Evolutionary conservation across 2,888 invertebrate genomes (phyloP), one percentile per base, ranked within the genome.

Genomic region (Dendrolimus houi): DNA sequence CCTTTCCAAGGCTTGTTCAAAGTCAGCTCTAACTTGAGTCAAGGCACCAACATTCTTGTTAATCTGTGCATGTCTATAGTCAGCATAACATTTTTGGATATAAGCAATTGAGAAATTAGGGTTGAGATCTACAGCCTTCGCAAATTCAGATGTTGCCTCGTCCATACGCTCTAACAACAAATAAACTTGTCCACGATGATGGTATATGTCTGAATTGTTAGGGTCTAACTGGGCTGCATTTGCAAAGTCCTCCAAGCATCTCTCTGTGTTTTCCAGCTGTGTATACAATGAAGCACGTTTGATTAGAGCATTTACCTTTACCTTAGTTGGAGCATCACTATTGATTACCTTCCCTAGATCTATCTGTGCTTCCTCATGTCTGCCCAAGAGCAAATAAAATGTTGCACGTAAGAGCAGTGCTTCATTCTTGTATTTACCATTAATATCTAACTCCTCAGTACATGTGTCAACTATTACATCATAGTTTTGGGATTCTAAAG

Each of bases 71-170:
- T 93, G 91, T 68, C 96, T 93, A 77, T 97, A 98, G 77, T 97
- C 96, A 52, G 95, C 95, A 83, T 97, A 98, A 75, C 96, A 96
- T 83, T 97, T 97, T 81, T 98, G 98, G 57, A 97, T 96, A 67
- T 93, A 94, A 2, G 97, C 96, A 74, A 97, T 94, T 2, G 96
- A 94, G 79, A 97, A 97, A 63, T 95, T 87, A 2, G 98, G 96
- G 72, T 96, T 96, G 41, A 98, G 84, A 67, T 94, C 92, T 7
- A 96, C 94, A 41, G 97, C 96, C 74, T 93, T 95, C 56, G 95
- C 93, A 84, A 98, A 97, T 82, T 98, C 97, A 13, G 91, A 80
- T 57, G 95, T 92, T 0, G 98, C 98, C 65, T 95, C 95, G 55
- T 95, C 94, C 68, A 96, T 92, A 66, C 95, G 94, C 59, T 97